These are phyloP conservation scores for Tenebrio molitor DNA, from an alignment of 1,140 invertebrate species.

Conservation along the genomic window DNA sequence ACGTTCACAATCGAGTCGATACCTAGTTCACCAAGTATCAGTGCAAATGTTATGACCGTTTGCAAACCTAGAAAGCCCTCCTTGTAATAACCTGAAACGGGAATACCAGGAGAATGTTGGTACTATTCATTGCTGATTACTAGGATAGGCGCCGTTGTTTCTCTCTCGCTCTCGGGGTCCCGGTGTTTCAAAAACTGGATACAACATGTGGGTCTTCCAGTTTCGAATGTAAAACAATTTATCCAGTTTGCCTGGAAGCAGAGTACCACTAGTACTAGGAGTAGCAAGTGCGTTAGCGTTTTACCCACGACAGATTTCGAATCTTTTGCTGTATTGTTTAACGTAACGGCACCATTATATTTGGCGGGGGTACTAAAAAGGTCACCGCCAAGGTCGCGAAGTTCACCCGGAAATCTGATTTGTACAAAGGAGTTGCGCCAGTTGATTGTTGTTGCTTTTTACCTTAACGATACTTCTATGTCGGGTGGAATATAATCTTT, in stretches of 20 bases:
- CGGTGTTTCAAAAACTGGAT: conserved; percentile 76
- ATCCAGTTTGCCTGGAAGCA: not conserved
- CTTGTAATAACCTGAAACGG: conserved; percentile 73
- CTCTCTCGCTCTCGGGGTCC: conserved; percentile 74
- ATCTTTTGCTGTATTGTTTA: not conserved
- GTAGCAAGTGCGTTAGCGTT: too few relatives aligned
- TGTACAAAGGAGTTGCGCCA: not conserved
- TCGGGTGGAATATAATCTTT: conserved; percentile 66
- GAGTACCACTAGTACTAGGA: too few relatives aligned
- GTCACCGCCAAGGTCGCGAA: conserved; percentile 68
- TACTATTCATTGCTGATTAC: conserved; percentile 64
- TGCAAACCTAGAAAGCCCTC: conserved; percentile 81
- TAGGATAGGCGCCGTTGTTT: conserved; percentile 73
- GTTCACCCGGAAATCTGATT: conserved; percentile 71
- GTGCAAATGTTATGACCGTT: conserved; percentile 67
- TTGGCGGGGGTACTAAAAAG: too few relatives aligned
- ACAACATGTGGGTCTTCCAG: conserved; percentile 78
- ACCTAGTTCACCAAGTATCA: not conserved
- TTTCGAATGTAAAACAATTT: conserved; percentile 55
- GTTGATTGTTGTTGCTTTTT: conserved; percentile 16
- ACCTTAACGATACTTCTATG: conserved; percentile 71
- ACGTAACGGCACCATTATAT: not conserved
- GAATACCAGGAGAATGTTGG: conserved; percentile 42
- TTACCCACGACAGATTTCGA: not conserved
- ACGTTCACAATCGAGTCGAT: not conserved